Base-by-base conservation (phyloP, 2,888 invertebrate species). In the Keiferia lycopersicella region DNA sequence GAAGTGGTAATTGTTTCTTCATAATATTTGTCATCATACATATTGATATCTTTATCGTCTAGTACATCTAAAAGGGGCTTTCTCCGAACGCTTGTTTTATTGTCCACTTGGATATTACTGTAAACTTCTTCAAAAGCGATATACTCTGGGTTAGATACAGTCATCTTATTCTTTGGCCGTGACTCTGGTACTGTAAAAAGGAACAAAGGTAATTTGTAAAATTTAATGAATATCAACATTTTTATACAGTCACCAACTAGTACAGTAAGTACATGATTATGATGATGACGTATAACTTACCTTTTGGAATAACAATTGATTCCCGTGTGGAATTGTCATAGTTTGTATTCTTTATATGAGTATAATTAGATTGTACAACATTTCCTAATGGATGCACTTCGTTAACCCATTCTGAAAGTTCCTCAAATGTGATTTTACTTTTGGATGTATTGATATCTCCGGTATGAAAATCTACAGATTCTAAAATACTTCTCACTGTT, bases 61-160 rank as follows among this genome's bases (percentile, higher is more conserved):
- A 63, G 22, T 18, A 30, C 16, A 22, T 69, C 65, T 12, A 73
- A 61, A 38, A 69, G 59, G 12, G 68, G 66, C 68, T 76, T 78
- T 16, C 69, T 72, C 57, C 73, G 70, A n/a, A 51, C 73, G 61
- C 77, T 66, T 41, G 67, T 74, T 63, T 73, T 69, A 2, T 61
- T 66, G 11, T 79, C 73, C 2, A 74, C 62, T 0, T 70, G 74
- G n/a, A 83, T 76, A 34, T 72, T 77, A 10, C 68, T 76, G 0
- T 83, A 65, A 6, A 83, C 80, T 65, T 85, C 83, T 14, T 81
- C 81, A 20, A 85, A 84, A 1, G 70, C 79, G 62, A 84, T 59
- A 64, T 78, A 50, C 4, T 61, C 61, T 60, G 61, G 61, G 34
- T 61, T 48, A 18, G 48, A 30, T 22, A 11, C 41, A 20, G 45